These are phyloP conservation scores for Aromia moschata DNA, from an alignment of 2,888 invertebrate species.

Conservation along the genomic window DNA sequence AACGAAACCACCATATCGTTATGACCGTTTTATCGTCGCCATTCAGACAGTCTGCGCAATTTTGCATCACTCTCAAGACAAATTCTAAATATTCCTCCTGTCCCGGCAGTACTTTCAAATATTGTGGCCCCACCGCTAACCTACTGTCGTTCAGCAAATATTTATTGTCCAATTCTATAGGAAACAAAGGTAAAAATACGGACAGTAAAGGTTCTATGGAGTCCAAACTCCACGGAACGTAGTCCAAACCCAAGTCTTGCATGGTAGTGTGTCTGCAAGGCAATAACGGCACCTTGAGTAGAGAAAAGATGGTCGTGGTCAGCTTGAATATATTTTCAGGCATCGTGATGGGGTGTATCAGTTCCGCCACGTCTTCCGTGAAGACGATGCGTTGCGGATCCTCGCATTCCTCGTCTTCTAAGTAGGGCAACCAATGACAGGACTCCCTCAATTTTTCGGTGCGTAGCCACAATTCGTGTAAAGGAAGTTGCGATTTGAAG, in stretches of 20 bases:
- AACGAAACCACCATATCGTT: constrained; percentile 71
- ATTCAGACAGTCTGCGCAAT: constrained; percentile 64
- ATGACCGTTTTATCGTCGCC: constrained; percentile 66
- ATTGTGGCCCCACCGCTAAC: constrained; percentile 70
- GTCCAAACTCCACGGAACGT: constrained; percentile 64
- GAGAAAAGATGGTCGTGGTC: constrained; percentile 67
- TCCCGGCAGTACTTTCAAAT: constrained; percentile 68
- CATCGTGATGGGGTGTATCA: constrained; percentile 74
- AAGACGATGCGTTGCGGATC: constrained; percentile 75
- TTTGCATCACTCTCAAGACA: constrained; percentile 65
- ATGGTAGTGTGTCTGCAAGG: constrained; percentile 64
- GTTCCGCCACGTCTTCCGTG: constrained; percentile 71
- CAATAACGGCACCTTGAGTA: constrained; percentile 68
- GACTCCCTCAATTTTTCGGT: constrained; percentile 78
- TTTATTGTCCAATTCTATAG: constrained; percentile 53
- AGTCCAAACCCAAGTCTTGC: constrained; percentile 60
- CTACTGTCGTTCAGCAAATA: constrained; percentile 62
- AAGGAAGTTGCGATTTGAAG: constrained; percentile 71
- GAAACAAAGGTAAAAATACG: constrained; percentile 57
- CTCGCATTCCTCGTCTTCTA: constrained; percentile 61
- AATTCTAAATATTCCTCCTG: constrained; percentile 69
- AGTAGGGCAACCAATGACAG: constrained; percentile 73
- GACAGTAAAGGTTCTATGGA: constrained; percentile 66
- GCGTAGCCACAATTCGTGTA: constrained; percentile 78
- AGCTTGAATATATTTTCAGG: constrained; percentile 69